Base-by-base conservation (phyloP, 2,797 vertebrate genomes). In the Taenioides sp. region DNA sequence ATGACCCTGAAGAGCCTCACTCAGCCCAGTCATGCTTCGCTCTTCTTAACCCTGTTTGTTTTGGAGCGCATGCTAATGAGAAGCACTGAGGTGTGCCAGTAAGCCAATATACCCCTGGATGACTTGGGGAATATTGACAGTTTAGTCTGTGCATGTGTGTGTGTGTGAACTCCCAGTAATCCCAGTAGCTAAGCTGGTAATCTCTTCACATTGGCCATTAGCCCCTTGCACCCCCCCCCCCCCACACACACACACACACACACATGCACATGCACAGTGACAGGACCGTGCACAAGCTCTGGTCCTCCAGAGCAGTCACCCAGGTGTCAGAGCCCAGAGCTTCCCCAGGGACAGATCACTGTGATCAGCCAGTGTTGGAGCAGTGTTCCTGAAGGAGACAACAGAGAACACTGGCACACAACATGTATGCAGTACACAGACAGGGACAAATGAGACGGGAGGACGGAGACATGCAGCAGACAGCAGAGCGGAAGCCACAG, bases 161-260 rank as follows among this genome's bases (percentile, higher is more conserved):
- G 62, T 70, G 60, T 74, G 71, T 57, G 68, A 78, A 80, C 71
- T 85, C 77, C 87, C 88, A 88, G 89, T 89, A 89, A 91, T 91
- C 86, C 87, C 87, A 89, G 80, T 86, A 84, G 86, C 84, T 88
- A 87, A 88, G 14, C 82, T 89, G 83, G 80, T 89, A 92, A 90
- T 91, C 86, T 88, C 83, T 59, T 84, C 75, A 89, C 88, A 72
- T 60, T 86, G 79, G 75, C 88, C 85, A 90, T 88, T 91, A 89
- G 79, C 85, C 80, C 80, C 31, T 34, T 10, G 34, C 40, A 11
- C 4, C 40, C 12, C 60, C 25, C 25, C 25, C 25, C 25, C 49
- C 28, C 2, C 28, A 31, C 31, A 34, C 31, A 34, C 60, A 52
- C 68, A 73, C 57, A 70, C 58, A 68, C 43, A 67, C 23, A 68